Evolutionary conservation across 1,140 invertebrate species (phyloP).

Genomic region (Formica exsecta): DNA sequence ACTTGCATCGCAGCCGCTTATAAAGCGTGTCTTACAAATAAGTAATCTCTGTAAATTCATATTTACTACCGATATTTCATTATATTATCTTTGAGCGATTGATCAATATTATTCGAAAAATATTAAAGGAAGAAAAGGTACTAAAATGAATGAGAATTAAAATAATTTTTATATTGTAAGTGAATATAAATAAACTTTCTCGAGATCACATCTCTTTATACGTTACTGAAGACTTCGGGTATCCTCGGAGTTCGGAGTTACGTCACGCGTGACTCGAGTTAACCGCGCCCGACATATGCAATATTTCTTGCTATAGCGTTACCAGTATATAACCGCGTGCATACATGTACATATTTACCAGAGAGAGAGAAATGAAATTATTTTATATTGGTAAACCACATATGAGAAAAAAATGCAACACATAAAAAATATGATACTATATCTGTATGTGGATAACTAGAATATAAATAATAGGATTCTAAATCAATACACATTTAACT

Average conservation of each 20-base stretch:
- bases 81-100: not conserved
- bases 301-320: constrained; percentile 5
- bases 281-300: constrained; percentile 66
- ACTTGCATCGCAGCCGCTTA: not conserved
- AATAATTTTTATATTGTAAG: not conserved
- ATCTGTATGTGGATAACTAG: not conserved
- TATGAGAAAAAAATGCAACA: not conserved
- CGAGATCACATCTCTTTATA: constrained; percentile 10
- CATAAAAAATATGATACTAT: not conserved
- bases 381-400: constrained; percentile 4
- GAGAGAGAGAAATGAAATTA: not conserved
- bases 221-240: constrained; percentile 58
- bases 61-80: not conserved
- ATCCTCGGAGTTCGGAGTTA: constrained; percentile 42
- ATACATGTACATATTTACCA: not conserved
- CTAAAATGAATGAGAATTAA: not conserved
- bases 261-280: constrained; percentile 24
- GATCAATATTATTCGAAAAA: not conserved
- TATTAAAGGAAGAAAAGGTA: not conserved
- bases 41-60: constrained; percentile 7
- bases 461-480: not conserved
- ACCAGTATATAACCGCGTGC: not conserved
- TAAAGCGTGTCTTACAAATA: not conserved
- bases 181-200: not conserved
- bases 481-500: not conserved